Evolutionary conservation across 1,140 invertebrate genomes (phyloP).

Genomic region (Octopus bimaculoides): DNA sequence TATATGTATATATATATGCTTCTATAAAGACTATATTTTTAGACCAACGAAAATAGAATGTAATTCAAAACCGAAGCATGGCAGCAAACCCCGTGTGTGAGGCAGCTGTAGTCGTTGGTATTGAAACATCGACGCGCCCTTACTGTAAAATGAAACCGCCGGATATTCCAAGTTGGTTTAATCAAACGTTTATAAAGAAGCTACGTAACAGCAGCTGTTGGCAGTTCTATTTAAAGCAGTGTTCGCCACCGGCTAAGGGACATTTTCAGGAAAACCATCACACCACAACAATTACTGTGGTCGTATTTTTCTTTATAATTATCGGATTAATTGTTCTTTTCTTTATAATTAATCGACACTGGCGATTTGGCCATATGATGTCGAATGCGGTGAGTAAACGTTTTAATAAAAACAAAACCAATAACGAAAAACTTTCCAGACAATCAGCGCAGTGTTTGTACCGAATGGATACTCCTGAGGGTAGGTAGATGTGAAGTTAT

Average conservation of each 20-base stretch:
- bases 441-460: background rate
- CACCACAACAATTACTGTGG: background rate
- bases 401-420: background rate
- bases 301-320: background rate
- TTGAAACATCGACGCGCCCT: background rate
- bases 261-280: background rate
- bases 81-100: background rate
- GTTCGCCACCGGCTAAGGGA: background rate
- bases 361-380: background rate
- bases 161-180: background rate
- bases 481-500: background rate
- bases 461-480: conserved; percentile 1
- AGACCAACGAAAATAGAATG: background rate
- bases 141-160: background rate
- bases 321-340: background rate
- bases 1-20: too few relatives aligned
- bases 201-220: conserved; percentile 1
- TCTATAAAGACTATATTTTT: background rate
- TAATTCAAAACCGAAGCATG: background rate
- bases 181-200: background rate
- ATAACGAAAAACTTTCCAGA: background rate
- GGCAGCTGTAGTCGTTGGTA: background rate
- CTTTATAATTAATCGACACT: background rate
- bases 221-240: background rate
- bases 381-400: background rate